These are phyloP conservation scores for Leiothrix lutea DNA, from an alignment of 2,113 vertebrate species.

Conservation along the genomic window DNA sequence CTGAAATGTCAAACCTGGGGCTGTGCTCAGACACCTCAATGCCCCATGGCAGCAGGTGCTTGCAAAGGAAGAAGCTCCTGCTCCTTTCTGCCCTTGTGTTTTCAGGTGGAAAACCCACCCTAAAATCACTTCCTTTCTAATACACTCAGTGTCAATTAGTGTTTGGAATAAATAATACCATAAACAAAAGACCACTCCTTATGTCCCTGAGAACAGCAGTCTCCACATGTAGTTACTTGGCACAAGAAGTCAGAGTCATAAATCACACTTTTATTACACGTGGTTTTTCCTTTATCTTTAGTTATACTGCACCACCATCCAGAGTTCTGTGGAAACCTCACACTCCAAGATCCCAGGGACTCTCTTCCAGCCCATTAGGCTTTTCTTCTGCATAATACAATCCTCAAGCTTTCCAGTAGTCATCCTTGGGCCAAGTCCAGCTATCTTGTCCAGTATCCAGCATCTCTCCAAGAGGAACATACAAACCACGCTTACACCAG, in stretches of 20 bases:
- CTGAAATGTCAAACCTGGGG: neutral
- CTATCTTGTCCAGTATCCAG: neutral
- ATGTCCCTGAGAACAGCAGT: neutral
- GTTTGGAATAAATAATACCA: neutral
- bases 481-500: fast-evolving
- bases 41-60: neutral
- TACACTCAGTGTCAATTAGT: neutral
- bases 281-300: neutral
- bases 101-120: neutral
- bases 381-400: neutral
- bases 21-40: neutral
- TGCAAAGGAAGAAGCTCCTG: neutral
- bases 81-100: neutral
- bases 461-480: fast-evolving
- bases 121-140: neutral
- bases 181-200: neutral
- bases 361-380: neutral
- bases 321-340: neutral
- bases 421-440: neutral
- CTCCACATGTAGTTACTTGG: neutral
- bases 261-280: neutral
- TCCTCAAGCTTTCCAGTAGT: neutral
- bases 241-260: neutral
- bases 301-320: neutral
- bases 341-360: neutral